Percentiles rank a stretch among this genome's conserved stretches.
Conservation (phyloP, 2,113 vertebrate species). For the Cromileptes altivelis region DNA sequence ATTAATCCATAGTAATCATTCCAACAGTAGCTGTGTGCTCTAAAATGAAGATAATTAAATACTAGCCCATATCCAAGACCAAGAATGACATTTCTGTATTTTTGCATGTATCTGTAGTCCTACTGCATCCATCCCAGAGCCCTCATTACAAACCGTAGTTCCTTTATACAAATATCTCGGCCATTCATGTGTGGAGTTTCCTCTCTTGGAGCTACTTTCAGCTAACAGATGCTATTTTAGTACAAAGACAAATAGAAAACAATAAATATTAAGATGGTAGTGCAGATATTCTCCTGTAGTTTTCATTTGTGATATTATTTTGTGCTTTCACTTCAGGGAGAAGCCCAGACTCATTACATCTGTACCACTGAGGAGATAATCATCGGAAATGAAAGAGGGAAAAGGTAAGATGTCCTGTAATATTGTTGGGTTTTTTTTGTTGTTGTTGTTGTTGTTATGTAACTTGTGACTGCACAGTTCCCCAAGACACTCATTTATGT, state of each 20-base stretch:
- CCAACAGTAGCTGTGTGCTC: too few relatives aligned
- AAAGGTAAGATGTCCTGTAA: slow-evolving; percentile 59
- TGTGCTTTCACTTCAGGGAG: slow-evolving; percentile 40
- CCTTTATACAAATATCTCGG: not conserved
- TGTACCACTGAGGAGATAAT: slow-evolving; percentile 16
- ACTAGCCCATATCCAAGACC: not conserved
- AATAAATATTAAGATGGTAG: not conserved
- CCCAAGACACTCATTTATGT: not conserved
- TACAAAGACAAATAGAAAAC: not conserved
- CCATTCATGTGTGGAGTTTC: not conserved
- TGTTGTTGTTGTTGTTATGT: not conserved
- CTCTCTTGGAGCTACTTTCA: not conserved
- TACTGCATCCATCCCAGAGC: not conserved
- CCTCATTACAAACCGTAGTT: not conserved
- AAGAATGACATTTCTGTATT: not conserved
- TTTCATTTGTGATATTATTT: not conserved
- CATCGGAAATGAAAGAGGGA: slow-evolving; percentile 68
- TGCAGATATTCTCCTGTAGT: not conserved
- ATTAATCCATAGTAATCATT: too few relatives aligned
- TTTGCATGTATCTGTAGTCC: not conserved
- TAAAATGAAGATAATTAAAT: too few relatives aligned
- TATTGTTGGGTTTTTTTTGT: not conserved
- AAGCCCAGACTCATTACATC: slow-evolving; percentile 2
- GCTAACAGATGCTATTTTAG: not conserved
- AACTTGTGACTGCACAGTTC: not conserved